These are phyloP conservation scores for Tethya wilhelma DNA, from an alignment of 37 sponge, comb jelly and placozoan species.

Conservation along the genomic window DNA sequence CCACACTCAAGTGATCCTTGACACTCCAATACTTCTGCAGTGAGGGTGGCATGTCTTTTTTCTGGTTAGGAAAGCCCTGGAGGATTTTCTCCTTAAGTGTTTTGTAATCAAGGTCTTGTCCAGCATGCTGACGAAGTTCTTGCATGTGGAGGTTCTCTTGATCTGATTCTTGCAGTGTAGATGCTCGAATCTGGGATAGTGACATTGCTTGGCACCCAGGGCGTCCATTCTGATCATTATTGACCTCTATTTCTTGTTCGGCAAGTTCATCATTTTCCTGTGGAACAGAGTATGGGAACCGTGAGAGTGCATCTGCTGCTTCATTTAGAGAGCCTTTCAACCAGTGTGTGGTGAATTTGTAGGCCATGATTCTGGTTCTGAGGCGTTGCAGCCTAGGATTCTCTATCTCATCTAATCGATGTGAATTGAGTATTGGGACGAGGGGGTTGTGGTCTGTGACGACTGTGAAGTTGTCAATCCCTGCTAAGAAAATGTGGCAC, in stretches of 20 bases:
- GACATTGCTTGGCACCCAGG: neutral
- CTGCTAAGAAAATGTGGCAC: conserved; percentile 43
- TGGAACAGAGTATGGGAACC: conserved; percentile 9
- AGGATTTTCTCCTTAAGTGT: conserved; percentile 9
- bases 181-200: neutral
- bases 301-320: conserved; percentile 43
- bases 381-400: conserved; percentile 59
- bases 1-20: conserved; percentile 13
- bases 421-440: conserved; percentile 49
- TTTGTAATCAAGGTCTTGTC: conserved; percentile 36
- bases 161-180: neutral
- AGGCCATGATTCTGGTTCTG: conserved; percentile 25
- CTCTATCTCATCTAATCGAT: conserved; percentile 54
- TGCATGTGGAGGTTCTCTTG: conserved; percentile 26
- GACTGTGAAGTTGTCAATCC: conserved; percentile 37
- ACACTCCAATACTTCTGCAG: conserved; percentile 30
- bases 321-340: conserved; percentile 24
- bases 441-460: conserved; percentile 56
- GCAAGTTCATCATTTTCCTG: conserved; percentile 13
- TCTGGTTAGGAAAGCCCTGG: conserved; percentile 35
- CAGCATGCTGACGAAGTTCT: conserved; percentile 23
- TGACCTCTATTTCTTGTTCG: conserved; percentile 2
- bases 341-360: conserved; percentile 49
- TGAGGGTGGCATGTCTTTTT: neutral
- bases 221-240: neutral